A percentile compares a stretch with the other conserved stretches of the same genome.
Conservation (phyloP, 2,888 invertebrate genomes). For the Nebria brevicollis region DNA sequence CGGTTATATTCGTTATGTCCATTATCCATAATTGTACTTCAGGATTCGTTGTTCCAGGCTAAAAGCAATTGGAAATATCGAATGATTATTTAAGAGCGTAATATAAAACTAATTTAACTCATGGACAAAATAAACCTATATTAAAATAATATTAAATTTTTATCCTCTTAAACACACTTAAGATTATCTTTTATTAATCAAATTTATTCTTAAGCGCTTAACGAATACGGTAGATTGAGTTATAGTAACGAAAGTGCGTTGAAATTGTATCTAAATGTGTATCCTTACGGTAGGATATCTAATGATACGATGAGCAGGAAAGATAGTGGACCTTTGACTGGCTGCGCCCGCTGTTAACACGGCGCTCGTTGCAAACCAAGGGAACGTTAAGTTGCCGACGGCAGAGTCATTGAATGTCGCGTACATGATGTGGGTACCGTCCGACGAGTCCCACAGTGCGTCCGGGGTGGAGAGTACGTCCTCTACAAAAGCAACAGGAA, state of each 20-base stretch:
- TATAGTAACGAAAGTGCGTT: no score
- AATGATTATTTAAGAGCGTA: neutral
- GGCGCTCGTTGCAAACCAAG: conserved; percentile 80
- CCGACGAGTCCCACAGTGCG: conserved; percentile 88
- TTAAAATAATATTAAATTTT: no score
- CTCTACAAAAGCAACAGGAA: conserved; percentile 68
- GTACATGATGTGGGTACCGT: conserved; percentile 85
- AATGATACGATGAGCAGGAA: conserved; percentile 82
- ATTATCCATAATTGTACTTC: conserved; percentile 84
- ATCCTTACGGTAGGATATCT: conserved; percentile 82
- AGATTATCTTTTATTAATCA: no score
- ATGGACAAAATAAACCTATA: neutral
- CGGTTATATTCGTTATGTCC: conserved; percentile 75
- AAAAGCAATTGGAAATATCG: conserved; percentile 51
- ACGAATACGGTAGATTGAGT: no score
- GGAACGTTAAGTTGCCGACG: conserved; percentile 81
- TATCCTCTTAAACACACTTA: no score
- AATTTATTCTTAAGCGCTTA: no score
- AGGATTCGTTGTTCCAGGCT: conserved; percentile 89
- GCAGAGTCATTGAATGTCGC: conserved; percentile 86
- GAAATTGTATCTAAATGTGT: no score
- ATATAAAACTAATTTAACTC: no score
- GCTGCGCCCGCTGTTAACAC: conserved; percentile 69
- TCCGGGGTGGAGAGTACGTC: conserved; percentile 84
- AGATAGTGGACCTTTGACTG: conserved; percentile 66